phyloP scores from a whole-genome alignment of 2,888 invertebrate species.

The Drosophila multiciliata region DNA sequence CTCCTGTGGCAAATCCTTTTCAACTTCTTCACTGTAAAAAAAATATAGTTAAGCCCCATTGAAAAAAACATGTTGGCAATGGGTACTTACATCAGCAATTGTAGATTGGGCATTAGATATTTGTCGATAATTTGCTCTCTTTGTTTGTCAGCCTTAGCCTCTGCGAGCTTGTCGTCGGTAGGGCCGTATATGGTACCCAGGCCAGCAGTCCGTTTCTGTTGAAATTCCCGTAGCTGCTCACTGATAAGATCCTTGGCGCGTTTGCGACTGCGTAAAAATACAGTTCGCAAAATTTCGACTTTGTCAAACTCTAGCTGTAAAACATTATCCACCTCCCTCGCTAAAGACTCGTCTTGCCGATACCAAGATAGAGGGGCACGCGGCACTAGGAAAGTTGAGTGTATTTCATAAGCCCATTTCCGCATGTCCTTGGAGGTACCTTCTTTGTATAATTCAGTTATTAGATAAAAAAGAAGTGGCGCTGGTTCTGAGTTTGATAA shows the following conservation, averaged over 20 bases:
- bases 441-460: conserved; percentile 95
- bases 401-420: conserved; percentile 99
- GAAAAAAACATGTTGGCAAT: not conserved
- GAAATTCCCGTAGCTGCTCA: conserved; percentile 86
- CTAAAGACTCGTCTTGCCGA: conserved; percentile 90
- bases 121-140: conserved; percentile 91
- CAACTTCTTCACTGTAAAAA: conserved; percentile 87
- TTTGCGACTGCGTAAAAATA: conserved; percentile 95
- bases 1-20: conserved; percentile 87
- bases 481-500: conserved; percentile 93
- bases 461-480: conserved; percentile 89
- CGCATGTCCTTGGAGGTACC: conserved; percentile 95
- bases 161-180: conserved; percentile 91
- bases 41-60: not conserved
- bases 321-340: conserved; percentile 95
- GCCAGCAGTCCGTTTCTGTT: conserved; percentile 95
- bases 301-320: conserved; percentile 94
- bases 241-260: conserved; percentile 86
- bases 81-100: conserved; percentile 88
- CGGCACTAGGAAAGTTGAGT: conserved; percentile 97
- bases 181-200: conserved; percentile 96
- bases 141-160: conserved; percentile 91
- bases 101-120: conserved; percentile 90
- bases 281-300: conserved; percentile 94
- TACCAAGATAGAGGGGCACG: conserved; percentile 87